Base-by-base conservation (phyloP, 2,113 vertebrate genomes). In the Merops nubicus region DNA sequence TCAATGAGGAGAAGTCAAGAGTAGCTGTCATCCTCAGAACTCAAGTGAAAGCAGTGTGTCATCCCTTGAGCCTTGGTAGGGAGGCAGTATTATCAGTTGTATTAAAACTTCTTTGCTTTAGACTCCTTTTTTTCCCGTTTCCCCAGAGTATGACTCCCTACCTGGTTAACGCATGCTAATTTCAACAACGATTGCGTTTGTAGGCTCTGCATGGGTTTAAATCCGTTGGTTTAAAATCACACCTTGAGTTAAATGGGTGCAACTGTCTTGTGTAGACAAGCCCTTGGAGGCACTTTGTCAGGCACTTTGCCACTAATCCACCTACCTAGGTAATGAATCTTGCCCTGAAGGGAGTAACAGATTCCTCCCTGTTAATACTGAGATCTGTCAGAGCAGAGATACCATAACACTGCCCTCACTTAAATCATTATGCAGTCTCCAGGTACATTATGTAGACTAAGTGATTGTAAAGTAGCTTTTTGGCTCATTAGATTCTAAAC, bases 221-320 rank as follows among this genome's bases (percentile, higher is more conserved):
- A 45, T 62, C 34, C 14, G 14, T 12, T 18, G 31, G 42, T 91
- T 84, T 87, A 59, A 91, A 91, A 69, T 86, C 72, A 83, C 76
- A 91, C 28, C 42, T 89, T 60, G 34, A 84, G 28, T 84, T 86
- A 65, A 65, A 53, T 26, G 57, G 72, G 42, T 80, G 36, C 67
- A 94, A 62, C 50, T 77, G 62, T 12, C 54, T 84, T 62, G 63
- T 79, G 38, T 50, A 76, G 70, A 34, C 14, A 74, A 50, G 68
- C 23, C 91, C 86, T 84, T 36, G 76, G 96, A 91, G 89, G 73
- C 59, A 93, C 70, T 80, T 64, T 67, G 45, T 91, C 80, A 93
- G 92, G 79, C 88, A 84, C 65, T 29, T 85, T 95, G 92, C 91
- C 92, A 74, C 89, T 60, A 78, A 93, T 67, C 73, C 88, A 73